A percentile compares a stretch with the other conserved stretches of the same genome.
These are phyloP conservation scores for Eupithecia exiguata DNA, from an alignment of 2,888 invertebrate genomes.

Conservation along the genomic window DNA sequence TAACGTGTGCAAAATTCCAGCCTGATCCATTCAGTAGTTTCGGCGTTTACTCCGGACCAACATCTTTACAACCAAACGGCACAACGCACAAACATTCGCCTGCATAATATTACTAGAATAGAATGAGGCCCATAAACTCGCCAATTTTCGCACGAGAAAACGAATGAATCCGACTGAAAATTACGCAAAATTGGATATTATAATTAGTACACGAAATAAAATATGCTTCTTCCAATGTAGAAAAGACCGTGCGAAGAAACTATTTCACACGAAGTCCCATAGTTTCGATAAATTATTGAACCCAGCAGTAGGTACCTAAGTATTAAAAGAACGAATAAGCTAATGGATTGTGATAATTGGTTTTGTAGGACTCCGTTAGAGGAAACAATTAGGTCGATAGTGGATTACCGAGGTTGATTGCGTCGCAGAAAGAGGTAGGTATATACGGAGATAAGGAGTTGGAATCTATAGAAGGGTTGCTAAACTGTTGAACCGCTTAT, in stretches of 20 bases:
- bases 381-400: slow-evolving; percentile 79
- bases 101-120: too few relatives aligned
- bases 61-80: too few relatives aligned
- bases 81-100: too few relatives aligned
- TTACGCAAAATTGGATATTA: too few relatives aligned
- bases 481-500: neutral
- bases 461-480: neutral
- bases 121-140: too few relatives aligned
- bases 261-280: neutral
- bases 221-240: neutral
- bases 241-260: neutral
- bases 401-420: slow-evolving; percentile 76
- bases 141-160: too few relatives aligned
- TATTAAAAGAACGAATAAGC: slow-evolving; percentile 56
- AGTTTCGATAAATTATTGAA: neutral
- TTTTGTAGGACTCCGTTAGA: slow-evolving; percentile 70
- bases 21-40: too few relatives aligned
- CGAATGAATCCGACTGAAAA: too few relatives aligned
- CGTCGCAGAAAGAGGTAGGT: slow-evolving; percentile 66
- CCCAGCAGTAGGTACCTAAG: neutral
- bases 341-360: slow-evolving; percentile 67
- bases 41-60: too few relatives aligned
- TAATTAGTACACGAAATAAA: too few relatives aligned
- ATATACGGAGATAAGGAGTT: neutral
- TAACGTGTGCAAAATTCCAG: too few relatives aligned